phyloP scores from a whole-genome alignment of 2,888 invertebrate species.

The Campopleginae sp. region DNA sequence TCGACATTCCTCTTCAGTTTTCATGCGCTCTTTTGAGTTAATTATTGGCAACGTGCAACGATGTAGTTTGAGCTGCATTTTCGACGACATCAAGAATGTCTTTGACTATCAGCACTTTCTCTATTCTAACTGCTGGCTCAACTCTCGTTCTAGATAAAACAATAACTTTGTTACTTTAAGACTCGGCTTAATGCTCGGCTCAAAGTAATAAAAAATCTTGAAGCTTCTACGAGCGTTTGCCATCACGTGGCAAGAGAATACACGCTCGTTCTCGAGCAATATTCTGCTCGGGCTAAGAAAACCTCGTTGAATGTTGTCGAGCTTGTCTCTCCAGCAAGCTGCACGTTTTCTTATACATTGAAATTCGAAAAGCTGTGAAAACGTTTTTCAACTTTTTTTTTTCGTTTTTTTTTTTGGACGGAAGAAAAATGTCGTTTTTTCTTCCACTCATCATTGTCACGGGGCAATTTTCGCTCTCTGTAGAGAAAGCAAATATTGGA shows the following conservation, averaged over 20 bases:
- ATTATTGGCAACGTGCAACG: constrained; percentile 58
- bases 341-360: background rate
- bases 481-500: too few relatives aligned
- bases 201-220: constrained; percentile 55
- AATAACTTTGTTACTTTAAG: constrained; percentile 66
- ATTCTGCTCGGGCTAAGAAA: constrained; percentile 44
- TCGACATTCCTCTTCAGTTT: background rate
- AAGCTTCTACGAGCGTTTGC: constrained; percentile 31
- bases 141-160: constrained; percentile 39
- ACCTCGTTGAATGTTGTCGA: background rate
- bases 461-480: too few relatives aligned
- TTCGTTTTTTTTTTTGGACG: too few relatives aligned
- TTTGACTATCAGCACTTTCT: constrained; percentile 51
- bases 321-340: constrained; percentile 24
- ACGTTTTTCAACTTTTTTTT: too few relatives aligned
- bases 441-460: too few relatives aligned
- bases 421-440: background rate
- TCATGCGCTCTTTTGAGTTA: constrained; percentile 31
- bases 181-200: constrained; percentile 36
- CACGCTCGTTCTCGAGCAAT: constrained; percentile 49
- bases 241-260: constrained; percentile 27
- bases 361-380: background rate
- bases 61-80: constrained; percentile 48
- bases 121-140: too few relatives aligned
- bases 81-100: constrained; percentile 40